Percentiles rank a stretch among this genome's conserved stretches.
Conservation (phyloP, 2,797 vertebrate genomes). For the Falco columbarius region DNA sequence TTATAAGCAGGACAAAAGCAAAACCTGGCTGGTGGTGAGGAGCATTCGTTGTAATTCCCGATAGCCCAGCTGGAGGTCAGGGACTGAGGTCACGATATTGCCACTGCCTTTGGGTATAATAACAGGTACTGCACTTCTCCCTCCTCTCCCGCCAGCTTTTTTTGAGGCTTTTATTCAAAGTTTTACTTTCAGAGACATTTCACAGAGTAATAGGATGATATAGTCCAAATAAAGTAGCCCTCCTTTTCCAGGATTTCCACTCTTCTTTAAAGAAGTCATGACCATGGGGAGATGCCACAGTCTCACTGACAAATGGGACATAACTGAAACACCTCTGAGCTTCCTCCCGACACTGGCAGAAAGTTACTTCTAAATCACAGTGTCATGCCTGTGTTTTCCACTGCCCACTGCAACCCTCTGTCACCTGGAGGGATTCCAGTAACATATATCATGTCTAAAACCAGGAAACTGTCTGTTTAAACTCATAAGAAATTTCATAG, state of each 20-base stretch:
- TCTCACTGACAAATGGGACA: not conserved
- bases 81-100: not conserved
- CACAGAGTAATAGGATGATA: not conserved
- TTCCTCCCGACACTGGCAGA: not conserved
- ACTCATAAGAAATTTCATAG: not conserved
- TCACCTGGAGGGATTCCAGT: not conserved
- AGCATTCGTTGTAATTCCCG: not conserved
- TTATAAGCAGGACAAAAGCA: slow-evolving; percentile 37
- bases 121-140: not conserved
- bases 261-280: not conserved
- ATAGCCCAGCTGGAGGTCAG: not conserved
- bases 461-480: not conserved
- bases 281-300: accelerated
- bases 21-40: slow-evolving; percentile 27
- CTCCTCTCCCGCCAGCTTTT: not conserved
- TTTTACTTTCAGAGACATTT: not conserved
- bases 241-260: not conserved
- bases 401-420: slow-evolving; percentile 1
- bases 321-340: slow-evolving; percentile 6
- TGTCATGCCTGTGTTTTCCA: not conserved
- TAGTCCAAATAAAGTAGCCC: not conserved
- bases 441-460: not conserved
- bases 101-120: not conserved
- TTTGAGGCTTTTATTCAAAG: not conserved
- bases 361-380: slow-evolving; percentile 15